Evolutionary conservation across 1,140 invertebrate genomes (phyloP), one percentile per base, ranked within the genome.

Genomic region (Thaumetopoea pityocampa): DNA sequence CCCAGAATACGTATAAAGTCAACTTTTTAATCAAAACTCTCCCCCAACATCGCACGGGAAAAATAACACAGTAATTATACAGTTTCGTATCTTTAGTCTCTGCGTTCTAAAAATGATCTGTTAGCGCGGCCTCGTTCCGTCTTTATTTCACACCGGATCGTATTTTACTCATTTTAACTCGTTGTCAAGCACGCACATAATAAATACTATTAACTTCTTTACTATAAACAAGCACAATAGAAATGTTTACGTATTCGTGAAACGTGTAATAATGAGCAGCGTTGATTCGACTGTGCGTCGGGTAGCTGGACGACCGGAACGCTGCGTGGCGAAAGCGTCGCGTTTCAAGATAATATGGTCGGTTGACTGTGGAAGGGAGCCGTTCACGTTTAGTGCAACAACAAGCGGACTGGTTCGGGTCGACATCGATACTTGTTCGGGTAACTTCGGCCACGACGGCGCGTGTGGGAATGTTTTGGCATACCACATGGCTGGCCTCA

Each of bases 121-220:
- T 17, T 8, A 6, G 26, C 17, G 12, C 35, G 17, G 37, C 32
- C 17, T 41, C 42, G 19, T 23, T 28, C 20, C 53, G 37, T 44
- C 34, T 50, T 62, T 84, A 84, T 69, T 84, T 84, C 47, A 84
- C 79, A 44, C 77, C 79, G 28, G 79, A 84, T 33, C 77, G 59
- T 67, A 84, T 69, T 76, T 80, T 78, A 44, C 52, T 66, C 79
- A 84, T 84, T 68, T 51, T 82, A 63, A 76, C 37, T 28, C 29
- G 18, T 9, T n/a, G 16, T 11, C 28, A 12, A 9, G 19, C 10
- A 12, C 15, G 7, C 20, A 12, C 9, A 29, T 5, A 20, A 30
- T 41, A 35, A 20, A 33, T 33, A 18, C 16, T 26, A 8, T 11
- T 14, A 7, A n/a, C 26, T 41, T 28, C 30, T 11, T 38, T n/a